Evolutionary conservation across 1,140 invertebrate genomes (phyloP).

Genomic region (Philaenus spumarius): DNA sequence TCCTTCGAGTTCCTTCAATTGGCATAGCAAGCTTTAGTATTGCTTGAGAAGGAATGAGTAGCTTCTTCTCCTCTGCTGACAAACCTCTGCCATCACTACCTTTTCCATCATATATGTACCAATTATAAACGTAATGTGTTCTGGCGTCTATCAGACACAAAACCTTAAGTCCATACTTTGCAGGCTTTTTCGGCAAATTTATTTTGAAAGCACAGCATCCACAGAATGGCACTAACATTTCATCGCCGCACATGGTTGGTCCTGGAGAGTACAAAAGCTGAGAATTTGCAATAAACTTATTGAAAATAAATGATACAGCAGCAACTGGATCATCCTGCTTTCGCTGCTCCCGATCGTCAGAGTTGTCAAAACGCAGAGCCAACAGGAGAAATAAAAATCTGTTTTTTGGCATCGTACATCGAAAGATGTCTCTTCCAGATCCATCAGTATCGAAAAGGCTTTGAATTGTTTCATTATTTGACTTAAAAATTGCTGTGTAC

Average conservation of each 20-base stretch:
- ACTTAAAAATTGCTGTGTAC: conserved; percentile 23
- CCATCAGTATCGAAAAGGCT: conserved; percentile 26
- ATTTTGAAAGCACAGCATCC: conserved; percentile 37
- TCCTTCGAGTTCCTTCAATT: conserved; percentile 13
- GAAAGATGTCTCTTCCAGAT: conserved; percentile 26
- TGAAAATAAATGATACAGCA: conserved; percentile 26
- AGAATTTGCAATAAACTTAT: conserved; percentile 33
- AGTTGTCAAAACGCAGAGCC: too few relatives aligned
- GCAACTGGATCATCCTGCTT: conserved; percentile 4
- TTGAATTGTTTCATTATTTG: conserved; percentile 22
- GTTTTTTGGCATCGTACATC: conserved; percentile 24
- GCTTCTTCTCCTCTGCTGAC: conserved; percentile 4
- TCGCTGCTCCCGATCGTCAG: background rate
- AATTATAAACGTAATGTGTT: too few relatives aligned
- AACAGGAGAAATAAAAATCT: conserved; percentile 27
- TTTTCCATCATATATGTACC: conserved; percentile 17
- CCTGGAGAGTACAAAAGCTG: conserved; percentile 24
- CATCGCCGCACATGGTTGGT: conserved; percentile 27
- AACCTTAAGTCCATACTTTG: conserved; percentile 36
- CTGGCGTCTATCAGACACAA: conserved; percentile 8
- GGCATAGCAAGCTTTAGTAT: too few relatives aligned
- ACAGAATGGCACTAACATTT: conserved; percentile 35
- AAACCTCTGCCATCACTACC: conserved; percentile 4
- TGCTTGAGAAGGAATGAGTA: conserved; percentile 25
- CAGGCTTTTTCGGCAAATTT: conserved; percentile 41